Percentiles rank a stretch among this genome's conserved stretches.
These are phyloP conservation scores for Leptinotarsa rubiginosa DNA, from an alignment of 2,888 invertebrate species.

Conservation along the genomic window DNA sequence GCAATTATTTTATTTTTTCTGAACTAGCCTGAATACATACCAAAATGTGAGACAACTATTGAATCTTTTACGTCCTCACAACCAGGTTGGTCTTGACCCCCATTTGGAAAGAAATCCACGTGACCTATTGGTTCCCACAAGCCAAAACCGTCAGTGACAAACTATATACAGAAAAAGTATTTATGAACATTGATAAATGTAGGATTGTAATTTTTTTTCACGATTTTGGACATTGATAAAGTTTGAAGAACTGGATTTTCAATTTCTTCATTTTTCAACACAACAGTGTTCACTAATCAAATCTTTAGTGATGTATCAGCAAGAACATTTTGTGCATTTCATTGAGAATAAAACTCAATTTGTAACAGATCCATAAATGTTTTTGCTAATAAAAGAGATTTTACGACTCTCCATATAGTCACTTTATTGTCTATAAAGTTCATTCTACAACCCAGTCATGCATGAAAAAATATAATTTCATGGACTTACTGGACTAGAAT, in stretches of 20 bases:
- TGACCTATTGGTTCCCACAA: constrained; percentile 72
- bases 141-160: constrained; percentile 73
- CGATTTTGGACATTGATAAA: neutral
- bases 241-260: neutral
- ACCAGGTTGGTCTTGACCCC: constrained; percentile 73
- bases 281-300: too few relatives aligned
- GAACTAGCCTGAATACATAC: constrained; percentile 57
- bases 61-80: constrained; percentile 70
- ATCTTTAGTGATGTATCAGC: too few relatives aligned
- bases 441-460: neutral
- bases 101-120: constrained; percentile 73
- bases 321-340: too few relatives aligned
- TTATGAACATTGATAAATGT: neutral
- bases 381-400: too few relatives aligned
- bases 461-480: neutral
- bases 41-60: constrained; percentile 70
- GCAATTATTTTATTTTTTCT: neutral
- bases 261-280: too few relatives aligned
- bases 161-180: constrained; percentile 50
- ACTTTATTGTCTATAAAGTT: neutral
- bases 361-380: too few relatives aligned
- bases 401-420: neutral
- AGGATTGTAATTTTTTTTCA: neutral
- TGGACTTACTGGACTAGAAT: constrained; percentile 68
- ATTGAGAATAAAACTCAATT: too few relatives aligned